Base-by-base conservation (phyloP, 1,140 invertebrate genomes). In the Protaetia brevitarsis region DNA sequence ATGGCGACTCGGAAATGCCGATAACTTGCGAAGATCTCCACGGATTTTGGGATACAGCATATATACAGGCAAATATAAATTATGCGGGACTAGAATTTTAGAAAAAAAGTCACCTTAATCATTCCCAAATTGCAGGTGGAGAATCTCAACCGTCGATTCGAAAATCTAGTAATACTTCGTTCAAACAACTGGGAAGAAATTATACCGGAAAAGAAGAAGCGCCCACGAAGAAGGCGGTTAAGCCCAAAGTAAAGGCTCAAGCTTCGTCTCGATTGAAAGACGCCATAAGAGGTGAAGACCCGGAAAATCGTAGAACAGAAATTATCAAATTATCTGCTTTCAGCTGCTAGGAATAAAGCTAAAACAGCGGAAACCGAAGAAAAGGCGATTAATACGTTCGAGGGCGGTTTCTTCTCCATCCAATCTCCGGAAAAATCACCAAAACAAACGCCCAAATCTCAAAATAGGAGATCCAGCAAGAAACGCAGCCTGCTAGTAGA, bases 1-100 rank as follows among this genome's bases (percentile, higher is more conserved):
- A 78, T 56, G 79, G 81, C 11, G 78, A 78, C 3, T 86, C 84
- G 19, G 82, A 87, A 71, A 73, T 73, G 10, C 69, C 73, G 65
- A 85, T 89, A 1, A 83, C 82, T 0, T 83, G 83, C 34, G 78
- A 80, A 41, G 89, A 91, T 79, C 78, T 91, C 0, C 85, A 90
- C 76, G 89, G 89, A 2, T 92, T 90, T 78, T 91, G 89, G 89
- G 89, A 90, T 37, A 88, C 89, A 86, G 79, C 89, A 5, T 84
- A 83, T 45, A 84, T 87, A 66, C 88, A 91, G 72, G 81, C 88
- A 62, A 11, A 30, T n/a, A 66, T 10, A 26, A 64, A 37, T 0
- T 13, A 28, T 1, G 23, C 13, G 0, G 23, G 5, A 28, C 45
- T 11, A 16, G 0, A 37, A 1, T 41, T 6, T 58, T 58, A 28